phyloP scores from a whole-genome alignment of 1,140 invertebrate genomes.

The Drosophila ficusphila region DNA sequence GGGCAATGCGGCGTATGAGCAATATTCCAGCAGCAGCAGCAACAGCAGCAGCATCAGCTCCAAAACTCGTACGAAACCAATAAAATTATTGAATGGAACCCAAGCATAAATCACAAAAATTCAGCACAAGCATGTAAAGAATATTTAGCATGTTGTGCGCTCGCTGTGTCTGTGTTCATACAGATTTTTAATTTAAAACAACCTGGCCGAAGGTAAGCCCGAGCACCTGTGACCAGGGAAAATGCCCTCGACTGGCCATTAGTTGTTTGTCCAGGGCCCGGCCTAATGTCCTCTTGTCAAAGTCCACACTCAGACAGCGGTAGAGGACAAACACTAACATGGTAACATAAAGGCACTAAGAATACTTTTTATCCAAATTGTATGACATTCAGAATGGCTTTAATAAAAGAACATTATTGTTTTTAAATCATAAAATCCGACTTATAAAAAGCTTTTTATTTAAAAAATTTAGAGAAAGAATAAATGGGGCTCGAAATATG shows the following conservation, averaged over 20 bases:
- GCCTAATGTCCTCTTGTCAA: conserved; percentile 78
- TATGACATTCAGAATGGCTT: too few species aligned
- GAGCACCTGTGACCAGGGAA: conserved; percentile 59
- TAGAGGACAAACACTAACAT: conserved; percentile 10
- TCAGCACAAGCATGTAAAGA: conserved; percentile 19
- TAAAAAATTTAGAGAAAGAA: neutral
- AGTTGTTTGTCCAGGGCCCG: conserved; percentile 74
- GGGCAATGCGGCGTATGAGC: conserved; percentile 67
- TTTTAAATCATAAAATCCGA: too few species aligned
- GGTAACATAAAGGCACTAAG: conserved; percentile 1
- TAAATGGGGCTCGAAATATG: neutral
- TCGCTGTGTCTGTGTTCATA: conserved; percentile 35
- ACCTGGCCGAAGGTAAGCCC: conserved; percentile 48
- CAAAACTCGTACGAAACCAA: conserved; percentile 55
- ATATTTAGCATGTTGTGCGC: conserved; percentile 35
- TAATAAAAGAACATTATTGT: too few species aligned
- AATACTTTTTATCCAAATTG: too few species aligned
- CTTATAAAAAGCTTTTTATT: too few species aligned
- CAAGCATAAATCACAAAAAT: conserved; percentile 45
- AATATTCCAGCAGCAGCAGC: conserved; percentile 41
- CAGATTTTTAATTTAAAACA: conserved; percentile 80
- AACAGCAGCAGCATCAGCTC: conserved; percentile 19
- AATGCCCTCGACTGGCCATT: conserved; percentile 79
- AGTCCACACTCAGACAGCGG: conserved; percentile 37
- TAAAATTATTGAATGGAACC: conserved; percentile 48